Evolutionary conservation across 2,113 vertebrate species (phyloP), one percentile per base, ranked within the genome.

Genomic region (Sylvilagus bachmani): DNA sequence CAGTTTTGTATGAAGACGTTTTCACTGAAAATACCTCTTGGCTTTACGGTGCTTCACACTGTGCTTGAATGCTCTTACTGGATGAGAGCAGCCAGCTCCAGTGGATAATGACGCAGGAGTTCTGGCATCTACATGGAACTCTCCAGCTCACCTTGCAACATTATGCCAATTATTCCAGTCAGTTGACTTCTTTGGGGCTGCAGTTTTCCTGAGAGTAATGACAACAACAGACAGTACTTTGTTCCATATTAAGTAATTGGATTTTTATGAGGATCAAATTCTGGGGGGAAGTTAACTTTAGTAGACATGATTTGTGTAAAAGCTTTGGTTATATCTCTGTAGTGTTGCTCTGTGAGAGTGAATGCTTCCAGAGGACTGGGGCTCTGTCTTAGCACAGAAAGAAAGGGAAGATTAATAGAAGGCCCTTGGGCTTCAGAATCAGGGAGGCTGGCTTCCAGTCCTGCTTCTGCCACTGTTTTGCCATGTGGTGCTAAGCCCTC

Each of bases 241-340:
- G 62, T 91, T 55, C 6, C 22, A 16, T 78, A 7, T 64, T 69
- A 64, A 73, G 6, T 51, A 64, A 58, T 8, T 86, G 31, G 24
- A 33, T 82, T 86, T 91, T 96, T 90, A 22, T 49, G 7, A 82
- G 22, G 13, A 11, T 87, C 31, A 86, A 86, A 83, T 73, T 91
- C 3, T 49, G 64, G 51, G 27, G 64, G 29, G n/a, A 89, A 78
- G 44, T 64, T 73, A 44, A 36, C 31, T 84, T 22, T 44, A 66
- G 2, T 33, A 53, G 80, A 80, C 10, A 5, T 44, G 44, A 44
- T 6, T 44, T 44, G 44, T 44, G n/a, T 21, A 27, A 33, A 93
- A 62, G 38, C 1, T 67, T 7, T 10, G 11, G 13, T 78, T 69
- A n/a, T 12, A 9, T 53, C 19, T 10, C 5, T 67, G 87, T 78